Percentiles rank a stretch among this genome's conserved stretches.
Conservation (phyloP, 2,888 invertebrate species). For the Euzophera pinguis region DNA sequence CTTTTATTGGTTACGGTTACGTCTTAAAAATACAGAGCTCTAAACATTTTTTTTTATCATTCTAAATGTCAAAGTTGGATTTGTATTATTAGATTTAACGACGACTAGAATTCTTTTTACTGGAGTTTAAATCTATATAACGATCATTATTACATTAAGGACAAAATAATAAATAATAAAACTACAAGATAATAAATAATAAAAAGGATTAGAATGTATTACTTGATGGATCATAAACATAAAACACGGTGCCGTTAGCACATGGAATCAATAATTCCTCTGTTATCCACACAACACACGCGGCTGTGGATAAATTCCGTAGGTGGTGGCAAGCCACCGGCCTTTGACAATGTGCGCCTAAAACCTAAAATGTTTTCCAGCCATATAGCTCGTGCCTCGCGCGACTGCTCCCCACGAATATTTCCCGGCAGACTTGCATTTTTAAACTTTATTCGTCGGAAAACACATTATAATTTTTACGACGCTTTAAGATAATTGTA, state of each 20-base stretch:
- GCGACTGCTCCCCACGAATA: constrained; percentile 29
- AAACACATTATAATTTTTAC: constrained; percentile 41
- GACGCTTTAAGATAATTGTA: constrained; percentile 34
- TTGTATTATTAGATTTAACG: no score
- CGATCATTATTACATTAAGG: no score
- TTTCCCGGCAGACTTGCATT: constrained; percentile 37
- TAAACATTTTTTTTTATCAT: neutral
- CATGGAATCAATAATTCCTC: neutral
- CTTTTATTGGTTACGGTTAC: neutral
- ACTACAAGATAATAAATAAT: no score
- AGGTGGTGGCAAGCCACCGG: constrained; percentile 29
- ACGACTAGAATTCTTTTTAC: no score
- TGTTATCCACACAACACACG: constrained; percentile 31
- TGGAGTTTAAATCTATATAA: no score
- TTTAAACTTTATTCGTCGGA: constrained; percentile 42
- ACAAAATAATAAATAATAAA: no score
- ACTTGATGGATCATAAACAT: no score
- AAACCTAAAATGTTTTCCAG: constrained; percentile 47
- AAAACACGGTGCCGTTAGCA: neutral
- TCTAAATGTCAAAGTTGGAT: neutral
- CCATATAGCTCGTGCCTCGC: constrained; percentile 21
- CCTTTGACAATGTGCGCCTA: constrained; percentile 41
- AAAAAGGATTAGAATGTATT: no score
- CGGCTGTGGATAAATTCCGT: constrained; percentile 11
- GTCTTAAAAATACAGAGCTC: neutral